Conservation (phyloP, 1,140 invertebrate genomes). For the Ectropis grisescens region DNA sequence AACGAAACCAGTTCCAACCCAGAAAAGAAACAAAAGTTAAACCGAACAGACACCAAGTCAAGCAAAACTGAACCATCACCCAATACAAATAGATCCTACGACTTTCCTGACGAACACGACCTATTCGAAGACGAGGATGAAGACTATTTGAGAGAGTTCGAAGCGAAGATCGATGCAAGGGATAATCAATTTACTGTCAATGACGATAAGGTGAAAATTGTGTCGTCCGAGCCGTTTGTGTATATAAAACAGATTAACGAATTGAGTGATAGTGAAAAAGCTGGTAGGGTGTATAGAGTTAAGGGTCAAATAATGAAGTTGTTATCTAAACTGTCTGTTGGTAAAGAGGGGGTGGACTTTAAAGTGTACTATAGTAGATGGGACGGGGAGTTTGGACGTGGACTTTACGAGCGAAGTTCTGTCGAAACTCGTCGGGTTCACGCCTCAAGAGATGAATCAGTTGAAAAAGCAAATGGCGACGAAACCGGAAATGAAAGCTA, state of each 20-base stretch:
- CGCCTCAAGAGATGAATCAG: conserved; percentile 41
- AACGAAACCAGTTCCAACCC: conserved; percentile 14
- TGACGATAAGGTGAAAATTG: conserved; percentile 14
- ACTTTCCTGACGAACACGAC: conserved; percentile 31
- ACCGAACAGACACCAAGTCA: conserved; percentile 21
- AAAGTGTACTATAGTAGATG: conserved; percentile 49
- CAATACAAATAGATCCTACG: conserved; percentile 5
- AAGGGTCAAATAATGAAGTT: conserved; percentile 54
- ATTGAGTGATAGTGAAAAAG: conserved; percentile 21
- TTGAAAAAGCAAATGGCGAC: conserved; percentile 38
- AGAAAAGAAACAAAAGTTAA: conserved; percentile 45
- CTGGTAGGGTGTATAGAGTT: conserved; percentile 38
- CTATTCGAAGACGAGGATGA: conserved; percentile 34
- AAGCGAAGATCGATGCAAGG: conserved; percentile 28
- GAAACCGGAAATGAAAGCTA: conserved; percentile 37
- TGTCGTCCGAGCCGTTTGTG: conserved; percentile 40
- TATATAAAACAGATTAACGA: conserved; percentile 61
- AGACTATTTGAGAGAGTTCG: conserved; percentile 39
- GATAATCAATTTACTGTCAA: conserved; percentile 7
- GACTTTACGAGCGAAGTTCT: conserved; percentile 50
- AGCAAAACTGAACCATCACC: background rate
- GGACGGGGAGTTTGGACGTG: conserved; percentile 43
- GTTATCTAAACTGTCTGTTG: conserved; percentile 41
- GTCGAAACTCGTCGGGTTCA: conserved; percentile 41
- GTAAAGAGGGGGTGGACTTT: conserved; percentile 48